Conservation (phyloP, 1,140 invertebrate species). For the Brachionus asplanchnoidis region DNA sequence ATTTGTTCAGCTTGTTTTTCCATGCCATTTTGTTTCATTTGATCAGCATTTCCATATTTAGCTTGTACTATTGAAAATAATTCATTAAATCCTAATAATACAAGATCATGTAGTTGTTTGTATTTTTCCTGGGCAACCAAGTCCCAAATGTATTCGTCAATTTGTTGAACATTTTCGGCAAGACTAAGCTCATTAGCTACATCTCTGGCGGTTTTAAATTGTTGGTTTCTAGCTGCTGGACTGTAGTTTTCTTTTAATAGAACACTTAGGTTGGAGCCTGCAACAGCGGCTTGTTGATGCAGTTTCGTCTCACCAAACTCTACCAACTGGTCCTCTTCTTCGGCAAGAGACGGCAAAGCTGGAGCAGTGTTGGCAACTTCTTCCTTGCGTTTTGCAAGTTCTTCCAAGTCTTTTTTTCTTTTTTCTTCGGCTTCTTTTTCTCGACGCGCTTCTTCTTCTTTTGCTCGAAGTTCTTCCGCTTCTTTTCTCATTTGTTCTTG, state of each 20-base stretch:
- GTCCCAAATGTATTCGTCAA: constrained; percentile 26
- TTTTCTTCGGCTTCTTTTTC: constrained; percentile 38
- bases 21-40: constrained; percentile 25
- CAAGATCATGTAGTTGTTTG: background rate
- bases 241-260: constrained; percentile 14
- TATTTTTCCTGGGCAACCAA: constrained; percentile 13
- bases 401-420: constrained; percentile 28
- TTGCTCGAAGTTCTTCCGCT: background rate
- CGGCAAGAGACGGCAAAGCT: constrained; percentile 1
- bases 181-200: background rate
- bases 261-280: background rate
- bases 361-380: constrained; percentile 27
- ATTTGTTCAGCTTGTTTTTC: constrained; percentile 31
- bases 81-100: background rate
- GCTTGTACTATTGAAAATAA: background rate
- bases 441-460: constrained; percentile 4
- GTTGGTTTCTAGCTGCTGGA: constrained; percentile 4
- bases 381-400: constrained; percentile 27
- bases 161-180: constrained; percentile 32
- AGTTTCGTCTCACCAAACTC: constrained; percentile 40
- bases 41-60: constrained; percentile 1
- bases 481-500: constrained; percentile 22
- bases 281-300: constrained; percentile 20
- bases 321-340: constrained; percentile 39
- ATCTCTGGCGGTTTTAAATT: constrained; percentile 31